Evolutionary conservation across 2,888 invertebrate species (phyloP), one percentile per base, ranked within the genome.

Genomic region (Miltochrista miniata): DNA sequence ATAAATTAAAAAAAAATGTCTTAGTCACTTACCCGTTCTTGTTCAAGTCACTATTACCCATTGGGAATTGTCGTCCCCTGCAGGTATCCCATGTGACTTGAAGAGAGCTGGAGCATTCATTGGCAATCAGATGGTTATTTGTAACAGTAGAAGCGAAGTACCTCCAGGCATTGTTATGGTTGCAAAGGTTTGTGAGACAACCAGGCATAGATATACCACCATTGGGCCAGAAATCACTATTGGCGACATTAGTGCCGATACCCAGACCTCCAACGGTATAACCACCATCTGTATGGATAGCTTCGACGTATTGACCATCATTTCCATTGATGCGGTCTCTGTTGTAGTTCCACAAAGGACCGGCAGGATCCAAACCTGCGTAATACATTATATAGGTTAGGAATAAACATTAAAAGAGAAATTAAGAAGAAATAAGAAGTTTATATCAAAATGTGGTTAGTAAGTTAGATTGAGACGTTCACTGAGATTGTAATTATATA

Each of bases 181-280:
- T 74, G 55, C 85, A 85, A 5, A 77, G 9, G 18, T 61, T 62
- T n/a, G 72, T 72, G 1, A 59, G 1, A 34, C 84, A 85, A 0
- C 78, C 81, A 3, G 84, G 83, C 50, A 85, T 83, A 11, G 62
- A 63, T 29, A 45, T 70, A 2, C 93, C 93, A 37, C 89, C 85
- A 56, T 93, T 93, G n/a, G 92, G 92, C 83, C 90, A 93, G 75
- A 93, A 93, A 70, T 93, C 93, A 7, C 78, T 92, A 51, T 92
- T 81, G 0, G 90, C 93, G 2, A 93, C 75, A 2, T 82, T 68
- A 1, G 75, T 64, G 0, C 89, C 88, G 10, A 82, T 91, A 76
- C 60, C 93, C 74, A 65, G 89, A 80, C 72, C 93, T 61, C 18
- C 85, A 70, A 55, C 9, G 11, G 48, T 51, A 7, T 53, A 69